These are phyloP conservation scores for Graptemys geographica DNA, from an alignment of 2,797 vertebrate species.

Conservation along the genomic window DNA sequence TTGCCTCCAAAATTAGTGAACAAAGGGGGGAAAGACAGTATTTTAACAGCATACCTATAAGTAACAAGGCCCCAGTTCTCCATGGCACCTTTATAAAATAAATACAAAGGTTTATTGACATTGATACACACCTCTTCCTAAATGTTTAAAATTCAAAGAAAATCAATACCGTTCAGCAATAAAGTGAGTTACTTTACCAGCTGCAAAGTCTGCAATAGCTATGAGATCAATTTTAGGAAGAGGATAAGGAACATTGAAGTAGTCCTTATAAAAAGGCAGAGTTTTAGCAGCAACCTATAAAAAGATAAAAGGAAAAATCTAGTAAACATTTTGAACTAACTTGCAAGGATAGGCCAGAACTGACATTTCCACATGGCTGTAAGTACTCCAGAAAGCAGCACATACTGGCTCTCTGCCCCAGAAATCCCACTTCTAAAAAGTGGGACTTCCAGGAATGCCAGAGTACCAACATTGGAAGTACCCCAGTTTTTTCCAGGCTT, in stretches of 20 bases:
- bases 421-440: constrained; percentile 9
- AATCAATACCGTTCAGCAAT: constrained; percentile 59
- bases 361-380: background rate
- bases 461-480: background rate
- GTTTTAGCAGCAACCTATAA: constrained; percentile 98
- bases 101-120: constrained; percentile 80
- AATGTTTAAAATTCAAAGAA: constrained; percentile 70
- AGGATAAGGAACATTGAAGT: constrained; percentile 98
- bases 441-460: background rate
- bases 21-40: constrained; percentile 68
- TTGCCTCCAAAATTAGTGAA: constrained; percentile 61
- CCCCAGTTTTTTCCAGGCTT: background rate
- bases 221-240: constrained; percentile 99
- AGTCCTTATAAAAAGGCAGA: constrained; percentile 99
- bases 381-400: background rate
- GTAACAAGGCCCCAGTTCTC: constrained; percentile 99
- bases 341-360: background rate
- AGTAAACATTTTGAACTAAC: constrained; percentile 39
- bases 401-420: background rate
- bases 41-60: constrained; percentile 91
- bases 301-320: constrained; percentile 56
- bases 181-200: constrained; percentile 89
- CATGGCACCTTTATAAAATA: constrained; percentile 96
- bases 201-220: constrained; percentile 99
- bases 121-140: constrained; percentile 62